A percentile compares a stretch with the other conserved stretches of the same genome.
These are phyloP conservation scores for Mylabris sibirica DNA, from an alignment of 2,888 invertebrate genomes.

Conservation along the genomic window DNA sequence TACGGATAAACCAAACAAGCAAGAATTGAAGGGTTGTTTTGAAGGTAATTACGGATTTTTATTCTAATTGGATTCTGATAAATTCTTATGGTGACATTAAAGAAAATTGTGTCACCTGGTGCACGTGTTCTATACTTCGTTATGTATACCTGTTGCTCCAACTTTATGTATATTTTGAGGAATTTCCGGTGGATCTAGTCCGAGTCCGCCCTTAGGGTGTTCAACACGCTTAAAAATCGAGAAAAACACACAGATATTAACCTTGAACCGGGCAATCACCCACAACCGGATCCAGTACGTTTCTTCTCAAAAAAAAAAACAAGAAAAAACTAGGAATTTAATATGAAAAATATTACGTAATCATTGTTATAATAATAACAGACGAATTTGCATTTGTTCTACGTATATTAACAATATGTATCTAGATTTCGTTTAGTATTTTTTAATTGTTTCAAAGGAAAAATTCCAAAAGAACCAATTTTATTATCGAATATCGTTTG, in stretches of 20 bases:
- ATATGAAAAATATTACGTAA: slow-evolving; percentile 3
- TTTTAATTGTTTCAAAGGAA: background rate
- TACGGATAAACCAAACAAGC: slow-evolving; percentile 21
- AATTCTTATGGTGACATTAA: background rate
- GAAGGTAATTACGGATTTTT: background rate
- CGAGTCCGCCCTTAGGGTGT: no score
- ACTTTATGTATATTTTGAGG: background rate
- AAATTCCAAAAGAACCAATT: background rate
- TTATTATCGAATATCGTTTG: background rate
- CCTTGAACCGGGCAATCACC: slow-evolving; percentile 47
- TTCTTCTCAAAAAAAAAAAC: background rate
- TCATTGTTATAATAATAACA: background rate
- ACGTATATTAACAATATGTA: no score
- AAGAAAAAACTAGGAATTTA: background rate
- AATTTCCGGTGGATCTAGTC: no score
- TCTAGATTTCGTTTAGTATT: no score
- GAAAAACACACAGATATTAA: slow-evolving; percentile 35
- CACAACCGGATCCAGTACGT: slow-evolving; percentile 29
- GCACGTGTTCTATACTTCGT: slow-evolving; percentile 20
- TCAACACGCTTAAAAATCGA: no score
- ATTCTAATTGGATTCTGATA: no score
- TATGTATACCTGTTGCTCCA: slow-evolving; percentile 33
- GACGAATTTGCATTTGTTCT: background rate
- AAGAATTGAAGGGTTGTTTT: background rate
- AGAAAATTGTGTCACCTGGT: slow-evolving; percentile 16